Evolutionary conservation across 1,140 invertebrate genomes (phyloP), one percentile per base, ranked within the genome.

Genomic region (Akabosia matsudoensis): DNA sequence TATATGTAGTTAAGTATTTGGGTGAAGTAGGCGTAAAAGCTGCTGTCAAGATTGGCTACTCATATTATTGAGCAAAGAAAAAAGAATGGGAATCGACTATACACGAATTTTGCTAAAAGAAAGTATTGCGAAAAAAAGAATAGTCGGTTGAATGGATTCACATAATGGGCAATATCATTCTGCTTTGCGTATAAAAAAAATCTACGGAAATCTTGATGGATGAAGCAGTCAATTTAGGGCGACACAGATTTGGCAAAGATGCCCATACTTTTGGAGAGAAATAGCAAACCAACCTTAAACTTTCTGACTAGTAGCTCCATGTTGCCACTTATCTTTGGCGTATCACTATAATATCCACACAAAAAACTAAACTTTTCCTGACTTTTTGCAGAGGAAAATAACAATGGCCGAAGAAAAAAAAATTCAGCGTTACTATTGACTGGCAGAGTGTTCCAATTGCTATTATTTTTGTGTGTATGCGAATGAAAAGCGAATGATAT

Each of bases 161-260:
- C 37, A 18, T 45, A 45, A 45, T 45, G 37, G 37, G 7, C 18
- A 45, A 45, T 45, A 45, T 45, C 37, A 10, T 45, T 7, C 7
- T 10, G 37, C 37, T 45, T 45, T 18, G 37, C 18, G 37, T 18
- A 45, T 14, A 67, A 67, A 67, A n/a, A 22, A 67, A 67, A n/a
- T n/a, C n/a, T n/a, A n/a, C n/a, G n/a, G n/a, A n/a, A 67, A 67
- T 67, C 61, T 67, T 67, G 61, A 67, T 67, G 61, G 61, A 67
- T 67, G 61, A 67, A 67, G 24, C 31, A 2, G 2, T 67, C 61
- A 31, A 67, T 67, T 28, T 67, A 30, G 30, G 31, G n/a, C 24
- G 61, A 67, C 61, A 67, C 28, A 67, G 61, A 67, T 67, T 67
- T 67, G 61, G 61, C 61, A 22, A 67, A 67, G 61, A 67, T 67